A percentile compares a stretch with the other conserved stretches of the same genome.
These are phyloP conservation scores for Ostrea edulis DNA, from an alignment of 1,140 invertebrate species.

Conservation along the genomic window DNA sequence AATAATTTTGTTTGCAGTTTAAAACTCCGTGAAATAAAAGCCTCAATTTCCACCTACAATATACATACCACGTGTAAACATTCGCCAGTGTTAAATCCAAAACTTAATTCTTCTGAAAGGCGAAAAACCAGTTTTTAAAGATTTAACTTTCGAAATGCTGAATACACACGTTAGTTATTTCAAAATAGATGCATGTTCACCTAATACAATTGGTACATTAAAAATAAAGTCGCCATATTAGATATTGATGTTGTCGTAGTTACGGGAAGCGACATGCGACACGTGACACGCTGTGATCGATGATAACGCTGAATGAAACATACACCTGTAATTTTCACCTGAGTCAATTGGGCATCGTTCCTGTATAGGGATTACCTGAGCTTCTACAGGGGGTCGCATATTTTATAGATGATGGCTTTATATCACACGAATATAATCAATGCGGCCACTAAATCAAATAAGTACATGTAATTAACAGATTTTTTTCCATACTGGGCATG, in stretches of 20 bases:
- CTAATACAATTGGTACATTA: background rate
- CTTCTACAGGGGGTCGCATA: background rate
- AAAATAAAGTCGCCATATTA: conserved; percentile 8
- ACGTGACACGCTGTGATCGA: conserved; percentile 15
- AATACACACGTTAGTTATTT: conserved; percentile 1
- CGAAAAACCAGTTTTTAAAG: background rate
- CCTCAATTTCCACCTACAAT: background rate
- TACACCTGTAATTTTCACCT: conserved; percentile 36
- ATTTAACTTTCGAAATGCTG: conserved; percentile 2
- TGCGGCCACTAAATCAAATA: background rate
- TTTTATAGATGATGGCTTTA: background rate
- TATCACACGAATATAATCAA: background rate
- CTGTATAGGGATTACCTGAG: background rate
- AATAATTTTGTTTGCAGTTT: conserved; percentile 38
- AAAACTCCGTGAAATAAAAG: conserved; percentile 3
- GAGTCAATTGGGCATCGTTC: background rate
- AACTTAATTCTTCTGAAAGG: conserved; percentile 1
- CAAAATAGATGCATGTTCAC: background rate
- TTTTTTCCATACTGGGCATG: background rate
- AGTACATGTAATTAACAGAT: too few relatives aligned
- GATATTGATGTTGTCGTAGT: conserved; percentile 13
- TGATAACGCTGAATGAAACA: conserved; percentile 2
- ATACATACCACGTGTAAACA: background rate
- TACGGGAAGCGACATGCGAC: background rate
- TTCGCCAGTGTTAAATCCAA: background rate